Conservation (phyloP, 2,113 vertebrate species). For the Toxostoma redivivum region DNA sequence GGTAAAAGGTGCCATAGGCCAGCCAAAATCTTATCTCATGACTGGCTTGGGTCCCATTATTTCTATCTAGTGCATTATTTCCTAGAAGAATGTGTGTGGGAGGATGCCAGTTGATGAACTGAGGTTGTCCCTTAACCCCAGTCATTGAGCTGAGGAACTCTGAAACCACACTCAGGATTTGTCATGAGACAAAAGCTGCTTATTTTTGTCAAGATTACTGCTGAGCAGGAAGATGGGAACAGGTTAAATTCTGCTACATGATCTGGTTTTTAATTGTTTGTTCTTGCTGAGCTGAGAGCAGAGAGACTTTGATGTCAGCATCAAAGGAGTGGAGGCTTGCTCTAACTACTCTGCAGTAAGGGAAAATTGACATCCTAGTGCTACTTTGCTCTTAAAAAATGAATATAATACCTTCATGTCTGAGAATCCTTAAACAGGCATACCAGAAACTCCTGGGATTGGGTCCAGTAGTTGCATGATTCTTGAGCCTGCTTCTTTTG, state of each 20-base stretch:
- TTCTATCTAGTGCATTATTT: not conserved
- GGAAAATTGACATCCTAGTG: not conserved
- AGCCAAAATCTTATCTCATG: not conserved
- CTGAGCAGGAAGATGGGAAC: not conserved
- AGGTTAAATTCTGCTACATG: not conserved
- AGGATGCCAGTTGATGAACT: not conserved
- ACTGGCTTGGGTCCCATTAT: not conserved
- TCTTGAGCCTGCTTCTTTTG: not conserved
- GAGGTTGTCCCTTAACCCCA: not conserved
- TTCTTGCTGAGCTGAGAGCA: not conserved
- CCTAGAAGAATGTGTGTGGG: not conserved
- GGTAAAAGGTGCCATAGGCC: accelerated
- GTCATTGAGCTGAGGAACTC: not conserved
- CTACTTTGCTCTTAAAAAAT: conserved; percentile 23
- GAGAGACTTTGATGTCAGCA: conserved; percentile 24
- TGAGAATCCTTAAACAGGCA: not conserved
- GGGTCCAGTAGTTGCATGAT: not conserved
- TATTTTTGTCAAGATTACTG: not conserved
- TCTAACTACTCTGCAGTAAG: not conserved
- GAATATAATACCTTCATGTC: not conserved
- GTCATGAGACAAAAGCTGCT: not conserved
- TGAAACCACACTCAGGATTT: not conserved
- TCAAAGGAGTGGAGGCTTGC: not conserved
- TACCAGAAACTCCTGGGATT: not conserved
- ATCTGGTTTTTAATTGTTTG: conserved; percentile 4